Conservation (phyloP, 2,797 vertebrate genomes). For the Rhabdomys pumilio region DNA sequence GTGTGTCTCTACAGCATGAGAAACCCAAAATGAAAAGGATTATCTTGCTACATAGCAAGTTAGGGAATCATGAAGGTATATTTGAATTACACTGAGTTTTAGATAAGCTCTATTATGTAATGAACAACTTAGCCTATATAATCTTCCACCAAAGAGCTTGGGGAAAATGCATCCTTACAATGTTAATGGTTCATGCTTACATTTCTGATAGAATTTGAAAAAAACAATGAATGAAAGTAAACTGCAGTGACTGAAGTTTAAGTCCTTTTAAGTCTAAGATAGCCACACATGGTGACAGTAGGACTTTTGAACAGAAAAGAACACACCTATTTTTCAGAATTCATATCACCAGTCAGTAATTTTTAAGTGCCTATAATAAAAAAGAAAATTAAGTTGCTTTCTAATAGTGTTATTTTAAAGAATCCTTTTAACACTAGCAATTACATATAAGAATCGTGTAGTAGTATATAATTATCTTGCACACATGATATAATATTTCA, state of each 20-base stretch:
- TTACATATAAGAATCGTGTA: neutral
- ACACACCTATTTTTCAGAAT: no score
- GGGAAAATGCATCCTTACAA: neutral
- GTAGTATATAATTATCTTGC: neutral
- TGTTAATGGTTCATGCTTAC: neutral
- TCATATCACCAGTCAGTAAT: neutral
- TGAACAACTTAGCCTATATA: neutral
- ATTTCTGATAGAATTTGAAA: constrained; percentile 8
- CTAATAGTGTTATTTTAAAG: neutral
- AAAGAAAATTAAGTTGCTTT: neutral
- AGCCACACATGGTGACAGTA: neutral
- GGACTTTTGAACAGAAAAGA: neutral
- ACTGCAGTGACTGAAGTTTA: neutral
- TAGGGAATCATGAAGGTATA: neutral
- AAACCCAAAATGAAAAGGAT: neutral
- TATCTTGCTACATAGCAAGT: neutral
- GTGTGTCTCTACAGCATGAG: neutral
- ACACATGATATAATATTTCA: neutral
- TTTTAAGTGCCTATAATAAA: neutral
- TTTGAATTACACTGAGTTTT: neutral
- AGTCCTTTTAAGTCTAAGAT: constrained; percentile 12
- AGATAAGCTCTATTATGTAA: neutral
- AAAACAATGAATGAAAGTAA: neutral
- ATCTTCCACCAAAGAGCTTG: neutral
- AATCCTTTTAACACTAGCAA: constrained; percentile 33